These are phyloP conservation scores for Cetoscarus ocellatus DNA, from an alignment of 2,797 vertebrate genomes.

Conservation along the genomic window DNA sequence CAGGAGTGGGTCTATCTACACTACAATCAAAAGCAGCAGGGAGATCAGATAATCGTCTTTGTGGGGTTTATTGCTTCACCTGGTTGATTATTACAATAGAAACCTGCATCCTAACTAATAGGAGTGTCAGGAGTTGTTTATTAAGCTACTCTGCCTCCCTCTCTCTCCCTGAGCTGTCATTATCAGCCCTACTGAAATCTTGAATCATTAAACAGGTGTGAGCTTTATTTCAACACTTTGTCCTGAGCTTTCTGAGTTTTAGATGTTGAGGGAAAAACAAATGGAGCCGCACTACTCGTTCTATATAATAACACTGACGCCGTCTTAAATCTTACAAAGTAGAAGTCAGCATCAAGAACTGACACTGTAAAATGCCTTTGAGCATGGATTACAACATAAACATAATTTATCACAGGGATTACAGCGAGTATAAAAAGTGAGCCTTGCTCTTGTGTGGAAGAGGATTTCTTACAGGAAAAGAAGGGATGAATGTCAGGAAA, in stretches of 20 bases:
- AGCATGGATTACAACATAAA: slow-evolving; percentile 47
- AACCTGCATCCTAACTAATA: slow-evolving; percentile 30
- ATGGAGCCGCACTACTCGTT: background rate
- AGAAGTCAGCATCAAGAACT: slow-evolving; percentile 13
- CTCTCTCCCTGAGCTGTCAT: background rate
- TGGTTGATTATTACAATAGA: slow-evolving; percentile 69
- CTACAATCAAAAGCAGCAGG: background rate
- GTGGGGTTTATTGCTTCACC: slow-evolving; percentile 38
- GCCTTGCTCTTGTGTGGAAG: slow-evolving; percentile 39
- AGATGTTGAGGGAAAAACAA: background rate
- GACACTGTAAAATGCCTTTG: slow-evolving; percentile 12
- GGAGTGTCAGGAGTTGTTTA: slow-evolving; percentile 66
- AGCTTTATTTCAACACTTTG: slow-evolving; percentile 4
- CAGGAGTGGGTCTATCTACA: background rate
- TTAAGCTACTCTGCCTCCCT: slow-evolving; percentile 42
- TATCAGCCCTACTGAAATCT: background rate
- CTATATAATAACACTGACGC: background rate
- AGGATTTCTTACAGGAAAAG: slow-evolving; percentile 59
- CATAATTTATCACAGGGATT: slow-evolving; percentile 53
- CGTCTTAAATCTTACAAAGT: slow-evolving; percentile 3
- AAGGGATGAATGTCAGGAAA: slow-evolving; percentile 70
- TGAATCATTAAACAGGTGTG: background rate
- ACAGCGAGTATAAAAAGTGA: slow-evolving; percentile 36
- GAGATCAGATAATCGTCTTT: background rate
- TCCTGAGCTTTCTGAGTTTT: background rate